Base-by-base conservation (phyloP, 2,888 invertebrate genomes). In the Phorcus lineatus region DNA sequence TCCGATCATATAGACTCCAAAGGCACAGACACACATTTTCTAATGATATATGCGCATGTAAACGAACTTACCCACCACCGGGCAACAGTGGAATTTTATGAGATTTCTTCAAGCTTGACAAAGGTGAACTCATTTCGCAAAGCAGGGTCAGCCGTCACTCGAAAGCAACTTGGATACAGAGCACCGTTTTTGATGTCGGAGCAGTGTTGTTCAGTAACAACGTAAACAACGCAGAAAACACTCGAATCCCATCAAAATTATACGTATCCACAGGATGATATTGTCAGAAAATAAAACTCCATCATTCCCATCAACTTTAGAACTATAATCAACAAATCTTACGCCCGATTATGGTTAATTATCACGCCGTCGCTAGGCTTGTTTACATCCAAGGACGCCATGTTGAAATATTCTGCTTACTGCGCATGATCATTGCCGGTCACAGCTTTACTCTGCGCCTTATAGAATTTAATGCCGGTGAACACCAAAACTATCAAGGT, bases 61-160 rank as follows among this genome's bases (percentile, higher is more conserved):
- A n/a, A n/a, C n/a, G 81, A 78, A 87, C 86, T 66, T 86, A 84
- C 84, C 87, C 79, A 82, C 77, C 78, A 54, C 84, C 85, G 70
- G 82, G 82, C 54, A 84, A 79, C 13, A 89, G 77, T 16, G 87
- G 86, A 17, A 84, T 78, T 67, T 89, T 89, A 70, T 86, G 88
- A 16, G 82, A 74, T 81, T 90, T 90, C 84, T 87, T 89, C 81
- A 90, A 78, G 80, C 88, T 90, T 22, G 90, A 89, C 70, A 90
- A 75, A 66, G 90, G 90, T 28, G 86, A 87, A 77, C 89, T 89
- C 90, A 90, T 90, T 36, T 53, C 85, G 24, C 22, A n/a, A 4
- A 57, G 19, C 19, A n/a, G 13, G 57, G 19, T 19, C 22, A 19
- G 57, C 57, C 7, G 22, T 57, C 19, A 19, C 19, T 57, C 57